phyloP scores from a whole-genome alignment of 2,888 invertebrate genomes.

The Macroteleia sp. region DNA sequence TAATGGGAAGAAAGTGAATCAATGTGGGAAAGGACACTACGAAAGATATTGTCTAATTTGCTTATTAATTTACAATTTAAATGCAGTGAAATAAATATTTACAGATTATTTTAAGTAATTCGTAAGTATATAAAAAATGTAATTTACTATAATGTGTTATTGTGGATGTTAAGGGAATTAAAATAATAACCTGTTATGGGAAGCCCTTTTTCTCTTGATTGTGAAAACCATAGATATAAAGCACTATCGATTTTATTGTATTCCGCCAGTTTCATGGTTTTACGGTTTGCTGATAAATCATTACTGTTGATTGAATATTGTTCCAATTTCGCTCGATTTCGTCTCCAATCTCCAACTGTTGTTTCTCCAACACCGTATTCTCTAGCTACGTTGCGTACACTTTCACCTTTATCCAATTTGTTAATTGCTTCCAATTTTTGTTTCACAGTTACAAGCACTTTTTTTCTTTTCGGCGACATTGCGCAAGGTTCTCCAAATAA shows the following conservation, averaged over 20 bases:
- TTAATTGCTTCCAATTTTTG: slow-evolving; percentile 58
- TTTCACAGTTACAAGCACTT: slow-evolving; percentile 52
- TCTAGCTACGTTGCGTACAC: slow-evolving; percentile 61
- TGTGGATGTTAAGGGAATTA: neutral
- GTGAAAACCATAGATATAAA: slow-evolving; percentile 24
- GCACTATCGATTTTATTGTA: slow-evolving; percentile 40
- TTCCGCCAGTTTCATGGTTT: slow-evolving; percentile 26
- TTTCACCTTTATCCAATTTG: slow-evolving; percentile 64
- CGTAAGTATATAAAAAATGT: too few species aligned
- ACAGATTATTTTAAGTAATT: too few species aligned
- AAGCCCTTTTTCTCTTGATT: slow-evolving; percentile 27
- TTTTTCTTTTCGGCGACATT: slow-evolving; percentile 61
- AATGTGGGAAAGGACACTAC: too few species aligned
- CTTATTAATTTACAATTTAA: too few species aligned
- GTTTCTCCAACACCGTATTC: slow-evolving; percentile 68
- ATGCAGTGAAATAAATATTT: too few species aligned
- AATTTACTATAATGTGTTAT: too few species aligned
- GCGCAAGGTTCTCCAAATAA: neutral
- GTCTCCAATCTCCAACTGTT: slow-evolving; percentile 66
- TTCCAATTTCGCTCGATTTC: slow-evolving; percentile 63
- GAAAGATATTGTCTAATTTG: too few species aligned
- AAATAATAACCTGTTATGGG: slow-evolving; percentile 19
- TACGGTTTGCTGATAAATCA: slow-evolving; percentile 22
- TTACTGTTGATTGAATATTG: slow-evolving; percentile 41
- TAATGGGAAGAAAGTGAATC: too few species aligned